These are phyloP conservation scores for Podarcis muralis DNA, from an alignment of 2,113 vertebrate species.

Conservation along the genomic window DNA sequence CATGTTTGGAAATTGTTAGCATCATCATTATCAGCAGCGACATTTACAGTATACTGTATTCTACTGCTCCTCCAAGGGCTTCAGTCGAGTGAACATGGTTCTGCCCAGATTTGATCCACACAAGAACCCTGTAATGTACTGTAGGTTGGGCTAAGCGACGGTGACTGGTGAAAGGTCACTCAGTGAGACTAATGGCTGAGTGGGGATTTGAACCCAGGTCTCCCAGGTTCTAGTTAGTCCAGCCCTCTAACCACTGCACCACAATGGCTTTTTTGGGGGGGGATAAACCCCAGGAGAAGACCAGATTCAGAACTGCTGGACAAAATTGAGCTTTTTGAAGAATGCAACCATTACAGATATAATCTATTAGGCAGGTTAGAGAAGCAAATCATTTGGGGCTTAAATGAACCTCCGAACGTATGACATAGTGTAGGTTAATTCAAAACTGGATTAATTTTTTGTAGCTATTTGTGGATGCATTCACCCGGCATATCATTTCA, in stretches of 20 bases:
- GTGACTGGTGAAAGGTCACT: no score
- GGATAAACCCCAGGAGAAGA: conserved; percentile 40
- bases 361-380: conserved; percentile 39
- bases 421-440: conserved; percentile 63
- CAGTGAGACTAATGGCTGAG: no score
- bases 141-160: no score
- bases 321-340: conserved; percentile 48
- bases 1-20: background rate
- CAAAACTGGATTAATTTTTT: conserved; percentile 57
- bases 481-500: conserved; percentile 70
- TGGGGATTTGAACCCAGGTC: no score
- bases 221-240: no score
- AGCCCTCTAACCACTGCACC: no score
- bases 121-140: no score
- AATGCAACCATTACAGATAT: conserved; percentile 62
- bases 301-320: conserved; percentile 36
- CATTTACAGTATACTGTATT: no score
- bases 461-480: conserved; percentile 52
- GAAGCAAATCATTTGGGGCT: conserved; percentile 62
- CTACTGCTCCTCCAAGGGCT: no score
- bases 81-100: no score
- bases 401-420: conserved; percentile 52
- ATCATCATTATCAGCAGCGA: background rate
- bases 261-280: background rate
- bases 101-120: no score